Percentiles rank a stretch among this genome's conserved stretches.
phyloP scores from a whole-genome alignment of 2,888 invertebrate genomes.

The Helobdella robusta region DNA sequence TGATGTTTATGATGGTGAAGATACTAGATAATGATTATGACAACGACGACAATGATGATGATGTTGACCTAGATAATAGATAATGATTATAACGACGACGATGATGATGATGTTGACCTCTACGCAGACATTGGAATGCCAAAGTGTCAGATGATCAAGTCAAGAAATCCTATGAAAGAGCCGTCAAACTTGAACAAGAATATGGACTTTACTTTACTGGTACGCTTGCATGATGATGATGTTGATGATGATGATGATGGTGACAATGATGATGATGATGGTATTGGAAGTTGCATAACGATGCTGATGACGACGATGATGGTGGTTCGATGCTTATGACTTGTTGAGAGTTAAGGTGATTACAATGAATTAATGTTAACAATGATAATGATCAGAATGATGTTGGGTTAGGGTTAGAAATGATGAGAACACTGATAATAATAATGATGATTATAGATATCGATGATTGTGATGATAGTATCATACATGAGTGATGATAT shows the following conservation, averaged over 20 bases:
- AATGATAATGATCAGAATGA: too few species aligned
- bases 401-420: too few species aligned
- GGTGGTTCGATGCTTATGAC: background rate
- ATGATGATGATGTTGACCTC: background rate
- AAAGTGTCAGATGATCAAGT: conserved; percentile 78
- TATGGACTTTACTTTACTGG: conserved; percentile 60
- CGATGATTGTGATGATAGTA: background rate
- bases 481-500: background rate
- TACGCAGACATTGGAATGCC: conserved; percentile 19
- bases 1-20: too few species aligned
- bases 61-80: background rate
- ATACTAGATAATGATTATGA: too few species aligned
- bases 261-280: background rate
- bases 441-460: background rate
- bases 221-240: conserved; percentile 26
- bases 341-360: background rate
- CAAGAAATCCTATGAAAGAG: conserved; percentile 87
- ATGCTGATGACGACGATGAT: conserved; percentile 37
- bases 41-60: background rate
- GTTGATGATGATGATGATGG: background rate
- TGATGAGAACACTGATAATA: background rate
- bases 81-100: background rate
- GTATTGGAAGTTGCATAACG: background rate
- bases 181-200: conserved; percentile 92
- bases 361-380: background rate